Conservation (phyloP, 2,113 vertebrate genomes). For the Catharus fuscescens region DNA sequence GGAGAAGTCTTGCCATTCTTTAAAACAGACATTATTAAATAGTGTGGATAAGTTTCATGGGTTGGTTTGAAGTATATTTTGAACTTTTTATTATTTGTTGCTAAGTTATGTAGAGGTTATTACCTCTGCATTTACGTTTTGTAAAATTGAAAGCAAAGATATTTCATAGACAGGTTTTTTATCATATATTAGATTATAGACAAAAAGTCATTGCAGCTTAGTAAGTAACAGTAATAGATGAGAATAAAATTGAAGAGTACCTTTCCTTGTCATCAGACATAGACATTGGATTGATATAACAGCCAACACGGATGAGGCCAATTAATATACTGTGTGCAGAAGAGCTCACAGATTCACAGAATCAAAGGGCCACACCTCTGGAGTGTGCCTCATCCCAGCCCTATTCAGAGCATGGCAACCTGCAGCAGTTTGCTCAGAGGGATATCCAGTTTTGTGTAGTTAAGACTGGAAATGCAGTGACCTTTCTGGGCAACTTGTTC, state of each 20-base stretch:
- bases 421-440: neutral
- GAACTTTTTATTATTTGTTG: neutral
- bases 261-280: neutral
- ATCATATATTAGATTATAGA: neutral
- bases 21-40: neutral
- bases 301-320: neutral
- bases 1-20: neutral
- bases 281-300: accelerated
- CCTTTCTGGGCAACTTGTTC: neutral
- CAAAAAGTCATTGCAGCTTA: neutral
- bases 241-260: neutral
- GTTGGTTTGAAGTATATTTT: neutral
- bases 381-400: neutral
- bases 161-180: neutral
- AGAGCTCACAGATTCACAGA: neutral
- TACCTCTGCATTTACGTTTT: neutral
- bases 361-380: neutral
- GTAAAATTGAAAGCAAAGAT: neutral
- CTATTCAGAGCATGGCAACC: neutral
- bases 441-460: neutral
- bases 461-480: neutral
- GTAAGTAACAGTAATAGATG: neutral
- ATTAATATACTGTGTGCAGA: neutral
- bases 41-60: neutral
- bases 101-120: neutral